Evolutionary conservation across 2,888 invertebrate species (phyloP).

Genomic region (Tupiocoris notatus): DNA sequence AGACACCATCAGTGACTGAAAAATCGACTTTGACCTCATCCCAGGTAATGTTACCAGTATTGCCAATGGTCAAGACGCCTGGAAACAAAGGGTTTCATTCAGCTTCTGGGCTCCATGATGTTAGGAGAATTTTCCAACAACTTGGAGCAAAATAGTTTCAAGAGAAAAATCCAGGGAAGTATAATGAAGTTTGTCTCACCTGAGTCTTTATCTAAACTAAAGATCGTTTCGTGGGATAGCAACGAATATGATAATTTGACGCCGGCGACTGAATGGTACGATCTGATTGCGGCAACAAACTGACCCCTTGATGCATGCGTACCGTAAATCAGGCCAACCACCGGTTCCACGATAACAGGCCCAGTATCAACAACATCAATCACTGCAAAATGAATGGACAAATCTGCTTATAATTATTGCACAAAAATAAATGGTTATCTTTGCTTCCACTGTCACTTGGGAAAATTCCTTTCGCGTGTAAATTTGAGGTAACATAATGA

Average conservation of each 20-base stretch:
- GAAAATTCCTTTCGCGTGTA: too few species aligned
- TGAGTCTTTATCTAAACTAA: conserved; percentile 43
- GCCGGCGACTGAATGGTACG: conserved; percentile 22
- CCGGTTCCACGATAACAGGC: conserved; percentile 19
- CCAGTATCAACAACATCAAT: conserved; percentile 29
- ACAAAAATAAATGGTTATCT: too few species aligned
- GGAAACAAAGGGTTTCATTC: not conserved
- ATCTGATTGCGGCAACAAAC: conserved; percentile 20
- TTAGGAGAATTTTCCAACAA: too few species aligned
- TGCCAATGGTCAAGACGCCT: conserved; percentile 20
- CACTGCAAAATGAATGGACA: conserved; percentile 26
- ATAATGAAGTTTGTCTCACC: conserved; percentile 21
- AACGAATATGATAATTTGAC: conserved; percentile 19
- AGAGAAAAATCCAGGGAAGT: not conserved
- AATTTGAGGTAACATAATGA: too few species aligned
- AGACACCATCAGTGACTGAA: conserved; percentile 93
- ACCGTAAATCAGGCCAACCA: conserved; percentile 26
- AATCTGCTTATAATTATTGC: too few species aligned
- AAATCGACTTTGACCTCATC: conserved; percentile 61
- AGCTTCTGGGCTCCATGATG: too few species aligned
- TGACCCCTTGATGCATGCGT: conserved; percentile 22
- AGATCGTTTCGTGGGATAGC: conserved; percentile 10
- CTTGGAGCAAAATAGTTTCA: not conserved
- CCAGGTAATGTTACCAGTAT: conserved; percentile 15
- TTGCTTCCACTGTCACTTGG: too few species aligned